Evolutionary conservation across 2,888 invertebrate genomes (phyloP).

Genomic region (Meteorus colon): DNA sequence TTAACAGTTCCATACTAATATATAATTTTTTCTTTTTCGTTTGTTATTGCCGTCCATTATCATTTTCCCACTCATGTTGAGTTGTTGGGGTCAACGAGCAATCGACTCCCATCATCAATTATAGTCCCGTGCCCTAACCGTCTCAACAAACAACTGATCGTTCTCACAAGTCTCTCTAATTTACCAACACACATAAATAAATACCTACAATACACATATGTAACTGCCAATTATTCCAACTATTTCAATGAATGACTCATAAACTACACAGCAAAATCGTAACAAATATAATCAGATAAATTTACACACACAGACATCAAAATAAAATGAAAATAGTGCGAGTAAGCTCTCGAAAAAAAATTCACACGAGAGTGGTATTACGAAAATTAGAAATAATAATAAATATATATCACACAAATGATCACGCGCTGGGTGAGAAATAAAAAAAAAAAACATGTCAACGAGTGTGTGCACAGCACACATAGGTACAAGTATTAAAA

Average conservation of each 20-base stretch:
- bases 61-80: slow-evolving; percentile 10
- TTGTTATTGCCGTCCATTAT: slow-evolving; percentile 19
- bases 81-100: slow-evolving; percentile 38
- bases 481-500: slow-evolving; percentile 25
- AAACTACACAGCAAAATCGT: neutral
- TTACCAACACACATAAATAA: neutral
- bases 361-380: slow-evolving; percentile 11
- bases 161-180: slow-evolving; percentile 12
- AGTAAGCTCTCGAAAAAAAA: neutral
- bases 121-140: neutral
- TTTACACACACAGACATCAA: neutral
- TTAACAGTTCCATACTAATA: neutral
- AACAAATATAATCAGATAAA: neutral
- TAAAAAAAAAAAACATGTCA: slow-evolving; percentile 37
- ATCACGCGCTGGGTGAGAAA: slow-evolving; percentile 30
- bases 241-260: neutral
- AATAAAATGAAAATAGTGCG: neutral
- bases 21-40: neutral
- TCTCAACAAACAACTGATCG: slow-evolving; percentile 9
- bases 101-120: slow-evolving; percentile 41
- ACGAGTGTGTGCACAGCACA: slow-evolving; percentile 26
- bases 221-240: neutral
- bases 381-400: slow-evolving; percentile 23
- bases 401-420: slow-evolving; percentile 34
- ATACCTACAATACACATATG: neutral